Evolutionary conservation across 2,888 invertebrate genomes (phyloP), one percentile per base, ranked within the genome.

Genomic region (Volucella zonaria): DNA sequence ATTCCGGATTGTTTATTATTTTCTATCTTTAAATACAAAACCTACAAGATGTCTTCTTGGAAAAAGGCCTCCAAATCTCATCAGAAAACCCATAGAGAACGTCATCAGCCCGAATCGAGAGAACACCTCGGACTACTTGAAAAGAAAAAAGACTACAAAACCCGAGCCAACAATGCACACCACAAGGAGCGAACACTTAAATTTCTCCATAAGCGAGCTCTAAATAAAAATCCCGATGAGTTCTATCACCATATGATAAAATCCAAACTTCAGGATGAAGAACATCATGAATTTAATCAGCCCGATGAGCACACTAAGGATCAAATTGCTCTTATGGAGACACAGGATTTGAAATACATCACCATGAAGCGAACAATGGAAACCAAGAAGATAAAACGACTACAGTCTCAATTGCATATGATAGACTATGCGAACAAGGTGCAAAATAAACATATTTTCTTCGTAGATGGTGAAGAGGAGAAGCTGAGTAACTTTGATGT

Each of bases 201-300:
- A 90, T 91, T 96, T 40, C 92, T 99, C 70, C 95, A 95, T 76
- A 96, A 96, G 90, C 94, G 96, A 79, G 98, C 98, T 0, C 92
- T 97, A 23, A 96, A 98, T 90, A 97, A 95, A 91, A 99, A 99
- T 93, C 98, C 98, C 0, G 99, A 99, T 95, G 99, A 99, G 91
- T 99, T 99, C 92, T 97, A 99, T 91, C 97, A 97, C 92, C 98
- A 98, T 90, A 99, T 99, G 99, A 95, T 98, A 76, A 97, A 97
- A 90, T 96, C 98, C 0, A 95, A 95, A 91, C 92, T 96, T 0
- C 91, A 93, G 81, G 91, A 93, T 89, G 95, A 94, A 88, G 93
- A 92, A 75, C 95, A 95, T 88, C 95, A 95, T 90, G 95, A 96
- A 88, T 92, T 95, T 47, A 92, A 93, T 31, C 95, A 95, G 82